phyloP scores from a whole-genome alignment of 2,797 vertebrate species.

The Esox lucius region DNA sequence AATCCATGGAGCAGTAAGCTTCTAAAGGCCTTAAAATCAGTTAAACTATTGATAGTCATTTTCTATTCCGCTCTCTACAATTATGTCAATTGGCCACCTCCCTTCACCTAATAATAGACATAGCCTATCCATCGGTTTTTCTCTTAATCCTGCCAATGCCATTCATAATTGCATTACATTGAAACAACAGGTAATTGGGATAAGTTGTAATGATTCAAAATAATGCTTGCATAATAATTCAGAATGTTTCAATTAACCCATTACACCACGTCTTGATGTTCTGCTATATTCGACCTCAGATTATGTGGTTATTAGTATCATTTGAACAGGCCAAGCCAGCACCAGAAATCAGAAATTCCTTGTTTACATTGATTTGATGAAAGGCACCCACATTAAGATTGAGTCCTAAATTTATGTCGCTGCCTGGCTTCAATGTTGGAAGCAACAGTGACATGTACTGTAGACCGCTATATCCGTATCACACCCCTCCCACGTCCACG shows the following conservation, averaged over 20 bases:
- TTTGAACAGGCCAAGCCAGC: neutral
- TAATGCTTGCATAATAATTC: neutral
- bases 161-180: neutral
- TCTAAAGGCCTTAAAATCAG: neutral
- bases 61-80: neutral
- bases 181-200: neutral
- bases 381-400: neutral
- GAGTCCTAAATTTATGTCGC: neutral
- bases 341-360: neutral
- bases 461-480: slow-evolving; percentile 56
- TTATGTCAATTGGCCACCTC: neutral
- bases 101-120: neutral
- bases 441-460: slow-evolving; percentile 22
- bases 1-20: neutral
- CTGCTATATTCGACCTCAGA: neutral
- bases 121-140: neutral
- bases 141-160: neutral
- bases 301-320: neutral
- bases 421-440: slow-evolving; percentile 24
- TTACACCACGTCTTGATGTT: neutral
- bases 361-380: neutral
- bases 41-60: neutral
- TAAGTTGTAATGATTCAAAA: neutral
- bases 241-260: neutral
- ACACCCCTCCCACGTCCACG: slow-evolving; percentile 63